Base-by-base conservation (phyloP, 2,888 invertebrate genomes). In the Microchrysa polita region DNA sequence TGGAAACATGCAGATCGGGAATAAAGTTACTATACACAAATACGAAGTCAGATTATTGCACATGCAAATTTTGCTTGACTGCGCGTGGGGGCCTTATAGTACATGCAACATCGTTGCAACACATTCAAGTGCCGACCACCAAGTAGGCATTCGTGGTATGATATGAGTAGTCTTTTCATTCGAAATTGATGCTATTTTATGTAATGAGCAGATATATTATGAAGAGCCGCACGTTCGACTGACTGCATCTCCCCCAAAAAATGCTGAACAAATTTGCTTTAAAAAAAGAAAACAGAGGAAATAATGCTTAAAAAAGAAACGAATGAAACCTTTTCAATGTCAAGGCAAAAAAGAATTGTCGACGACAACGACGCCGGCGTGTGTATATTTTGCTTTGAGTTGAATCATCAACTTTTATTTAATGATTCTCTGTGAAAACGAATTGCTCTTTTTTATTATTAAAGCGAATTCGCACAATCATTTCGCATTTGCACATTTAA, bases 281-380 rank as follows among this genome's bases (percentile, higher is more conserved):
- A n/a, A n/a, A n/a, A 34, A 7, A 34, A 34, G 7, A 34, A 34
- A 5, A 7, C 27, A 18, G 20, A 40, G 18, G 42, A 16, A 40
- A 61, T 34, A 34, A 5, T 34, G 27, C 2, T 2, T 34, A 42
- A 44, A 65, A n/a, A 44, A 65, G 48, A 44, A 20, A 34, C 27
- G 27, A 48, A 44, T 20, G 65, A 60, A 60, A 16, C 60, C 65
- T 42, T 65, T 65, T 10, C 65, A 65, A 48, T 65, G 65, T 48
- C 65, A 65, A 65, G 44, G 65, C 65, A 20, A 65, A 34, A 34
- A 34, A 34, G 7, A 34, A 34, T 12, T n/a, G n/a, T 48, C 40
- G 7, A 7, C n/a, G 40, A 7, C n/a, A n/a, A n/a, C 18, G 18
- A 20, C 18, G 55, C 18, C 55, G 55, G n/a, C 22, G 18, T 55